Evolutionary conservation across 2,888 invertebrate species (phyloP).

Genomic region (Brassicogethes aeneus): DNA sequence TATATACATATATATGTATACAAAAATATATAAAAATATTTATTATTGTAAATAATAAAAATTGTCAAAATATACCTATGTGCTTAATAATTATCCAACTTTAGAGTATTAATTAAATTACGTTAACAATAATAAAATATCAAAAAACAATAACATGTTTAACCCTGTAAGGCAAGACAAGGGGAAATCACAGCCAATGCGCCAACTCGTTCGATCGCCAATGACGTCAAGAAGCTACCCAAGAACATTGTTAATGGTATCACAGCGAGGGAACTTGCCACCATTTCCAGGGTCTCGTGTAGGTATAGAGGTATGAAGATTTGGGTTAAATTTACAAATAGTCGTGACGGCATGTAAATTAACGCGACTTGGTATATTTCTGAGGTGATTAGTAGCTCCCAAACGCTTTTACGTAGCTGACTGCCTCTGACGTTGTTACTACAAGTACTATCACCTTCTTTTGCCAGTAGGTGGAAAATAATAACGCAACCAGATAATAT

Average conservation of each 20-base stretch:
- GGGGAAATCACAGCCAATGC: slow-evolving; percentile 28
- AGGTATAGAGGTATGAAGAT: slow-evolving; percentile 81
- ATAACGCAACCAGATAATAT: slow-evolving; percentile 61
- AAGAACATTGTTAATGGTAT: slow-evolving; percentile 77
- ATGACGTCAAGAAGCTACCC: slow-evolving; percentile 68
- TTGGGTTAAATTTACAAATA: slow-evolving; percentile 79
- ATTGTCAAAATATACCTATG: too few species aligned
- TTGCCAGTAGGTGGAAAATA: slow-evolving; percentile 61
- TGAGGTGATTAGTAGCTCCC: slow-evolving; percentile 28
- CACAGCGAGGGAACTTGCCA: slow-evolving; percentile 66
- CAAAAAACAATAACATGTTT: neutral
- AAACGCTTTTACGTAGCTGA: slow-evolving; percentile 29
- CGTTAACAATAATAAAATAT: neutral
- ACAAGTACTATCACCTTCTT: slow-evolving; percentile 44
- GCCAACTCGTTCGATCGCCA: slow-evolving; percentile 56
- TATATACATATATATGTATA: too few species aligned
- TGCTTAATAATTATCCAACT: too few species aligned
- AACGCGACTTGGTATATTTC: slow-evolving; percentile 50
- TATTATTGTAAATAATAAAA: too few species aligned
- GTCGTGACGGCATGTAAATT: slow-evolving; percentile 80
- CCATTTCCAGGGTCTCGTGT: slow-evolving; percentile 63
- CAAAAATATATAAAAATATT: too few species aligned
- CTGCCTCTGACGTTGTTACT: slow-evolving; percentile 32
- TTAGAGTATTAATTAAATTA: too few species aligned
- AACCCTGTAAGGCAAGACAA: neutral